A percentile compares a stretch with the other conserved stretches of the same genome.
Conservation (phyloP, 1,140 invertebrate species). For the Camponotus vicinus region DNA sequence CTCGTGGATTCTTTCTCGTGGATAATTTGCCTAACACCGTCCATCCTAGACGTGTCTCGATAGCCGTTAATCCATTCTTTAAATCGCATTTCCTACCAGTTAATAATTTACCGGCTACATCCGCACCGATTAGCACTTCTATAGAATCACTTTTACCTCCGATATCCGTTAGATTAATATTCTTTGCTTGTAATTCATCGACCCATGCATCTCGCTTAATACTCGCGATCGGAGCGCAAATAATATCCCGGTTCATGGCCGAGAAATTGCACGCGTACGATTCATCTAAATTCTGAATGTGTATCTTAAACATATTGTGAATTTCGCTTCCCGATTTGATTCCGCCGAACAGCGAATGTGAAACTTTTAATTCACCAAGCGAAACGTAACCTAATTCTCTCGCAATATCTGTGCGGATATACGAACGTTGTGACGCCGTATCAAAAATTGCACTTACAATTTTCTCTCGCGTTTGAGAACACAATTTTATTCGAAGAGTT, state of each 20-base stretch:
- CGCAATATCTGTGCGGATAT: constrained; percentile 64
- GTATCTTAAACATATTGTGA: constrained; percentile 49
- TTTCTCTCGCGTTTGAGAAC: constrained; percentile 56
- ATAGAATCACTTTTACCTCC: too few species aligned
- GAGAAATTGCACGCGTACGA: not conserved
- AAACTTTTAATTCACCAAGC: constrained; percentile 25
- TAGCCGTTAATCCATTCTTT: too few species aligned
- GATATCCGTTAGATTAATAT: too few species aligned
- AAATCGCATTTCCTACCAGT: too few species aligned
- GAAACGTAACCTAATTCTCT: constrained; percentile 56
- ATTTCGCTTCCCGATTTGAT: constrained; percentile 10
- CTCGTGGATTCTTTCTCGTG: too few species aligned
- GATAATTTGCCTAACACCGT: too few species aligned
- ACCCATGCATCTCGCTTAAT: too few species aligned
- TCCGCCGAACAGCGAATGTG: constrained; percentile 65
- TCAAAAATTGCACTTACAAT: constrained; percentile 66
- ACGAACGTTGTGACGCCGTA: constrained; percentile 64
- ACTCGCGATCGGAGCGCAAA: not conserved
- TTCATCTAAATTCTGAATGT: constrained; percentile 53
- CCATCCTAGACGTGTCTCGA: too few species aligned
- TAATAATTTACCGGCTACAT: too few species aligned
- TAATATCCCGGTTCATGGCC: not conserved
- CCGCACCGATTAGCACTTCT: too few species aligned
- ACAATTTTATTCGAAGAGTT: constrained; percentile 61
- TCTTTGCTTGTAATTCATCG: too few species aligned